Conservation (phyloP, 2,113 vertebrate genomes). For the Thamnaconus septentrionalis region DNA sequence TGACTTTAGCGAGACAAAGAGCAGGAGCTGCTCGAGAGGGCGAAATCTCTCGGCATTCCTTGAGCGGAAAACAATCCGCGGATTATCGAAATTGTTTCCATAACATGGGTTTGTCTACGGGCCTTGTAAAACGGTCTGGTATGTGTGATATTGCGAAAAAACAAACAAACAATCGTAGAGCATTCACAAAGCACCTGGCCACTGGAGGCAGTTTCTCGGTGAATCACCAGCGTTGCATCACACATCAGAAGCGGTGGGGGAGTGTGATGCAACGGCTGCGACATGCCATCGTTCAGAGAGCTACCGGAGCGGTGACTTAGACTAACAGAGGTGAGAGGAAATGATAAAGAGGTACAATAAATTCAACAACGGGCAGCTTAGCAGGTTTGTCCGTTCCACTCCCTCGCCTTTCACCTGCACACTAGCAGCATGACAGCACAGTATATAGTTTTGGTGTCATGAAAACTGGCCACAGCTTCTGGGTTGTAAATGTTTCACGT, state of each 20-base stretch:
- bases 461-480: too few relatives aligned
- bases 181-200: slow-evolving; percentile 1
- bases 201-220: slow-evolving; percentile 4
- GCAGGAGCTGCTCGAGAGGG: slow-evolving; percentile 6
- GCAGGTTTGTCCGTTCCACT: background rate
- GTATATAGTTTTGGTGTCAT: background rate
- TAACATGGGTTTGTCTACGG: slow-evolving; percentile 7
- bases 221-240: background rate
- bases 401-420: background rate
- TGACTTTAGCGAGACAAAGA: slow-evolving; percentile 7
- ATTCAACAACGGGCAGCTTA: background rate
- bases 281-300: background rate
- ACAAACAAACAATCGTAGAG: slow-evolving; percentile 5
- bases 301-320: background rate
- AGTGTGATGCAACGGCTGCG: slow-evolving; percentile 46
- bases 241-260: background rate
- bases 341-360: background rate
- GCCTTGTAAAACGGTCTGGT: slow-evolving; percentile 20
- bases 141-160: slow-evolving; percentile 18
- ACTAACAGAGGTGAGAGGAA: background rate
- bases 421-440: background rate
- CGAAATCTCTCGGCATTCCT: slow-evolving; percentile 44
- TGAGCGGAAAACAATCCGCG: slow-evolving; percentile 15
- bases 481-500: too few relatives aligned
- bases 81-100: slow-evolving; percentile 55